phyloP scores from a whole-genome alignment of 2,888 invertebrate species.

The Leptothorax acervorum region DNA sequence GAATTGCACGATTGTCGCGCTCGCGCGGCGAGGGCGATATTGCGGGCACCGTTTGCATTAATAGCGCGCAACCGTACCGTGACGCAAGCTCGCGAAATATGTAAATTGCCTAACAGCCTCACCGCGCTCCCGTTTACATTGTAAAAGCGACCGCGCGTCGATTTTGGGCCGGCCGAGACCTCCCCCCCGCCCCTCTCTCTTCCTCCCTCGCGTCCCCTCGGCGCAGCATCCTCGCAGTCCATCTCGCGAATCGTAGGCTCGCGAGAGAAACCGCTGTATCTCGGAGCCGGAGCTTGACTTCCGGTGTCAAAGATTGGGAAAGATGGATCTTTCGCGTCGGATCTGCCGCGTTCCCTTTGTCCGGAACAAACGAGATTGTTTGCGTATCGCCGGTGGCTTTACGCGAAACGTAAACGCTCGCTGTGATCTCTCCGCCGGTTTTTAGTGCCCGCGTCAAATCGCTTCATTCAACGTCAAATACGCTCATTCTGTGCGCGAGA shows the following conservation, averaged over 20 bases:
- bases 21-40: slow-evolving; percentile 63
- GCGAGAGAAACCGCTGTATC: not conserved
- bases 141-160: not conserved
- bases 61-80: slow-evolving; percentile 68
- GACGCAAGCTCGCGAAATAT: slow-evolving; percentile 75
- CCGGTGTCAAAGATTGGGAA: not conserved
- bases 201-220: too few species aligned
- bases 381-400: not conserved
- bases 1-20: slow-evolving; percentile 71
- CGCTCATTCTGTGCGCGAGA: slow-evolving; percentile 7
- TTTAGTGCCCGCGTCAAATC: slow-evolving; percentile 34
- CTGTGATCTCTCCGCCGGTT: slow-evolving; percentile 14
- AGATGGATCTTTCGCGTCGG: not conserved
- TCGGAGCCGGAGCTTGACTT: not conserved
- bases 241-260: not conserved
- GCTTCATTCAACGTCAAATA: slow-evolving; percentile 25
- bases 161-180: not conserved
- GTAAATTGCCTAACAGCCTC: slow-evolving; percentile 72
- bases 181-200: not conserved
- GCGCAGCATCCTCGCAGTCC: not conserved
- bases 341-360: not conserved
- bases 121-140: slow-evolving; percentile 24
- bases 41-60: slow-evolving; percentile 74
- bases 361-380: slow-evolving; percentile 22
- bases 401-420: slow-evolving; percentile 9